Percentiles rank a stretch among this genome's conserved stretches.
phyloP scores from a whole-genome alignment of 2,888 invertebrate species.

The Aspidiotus rigidus region DNA sequence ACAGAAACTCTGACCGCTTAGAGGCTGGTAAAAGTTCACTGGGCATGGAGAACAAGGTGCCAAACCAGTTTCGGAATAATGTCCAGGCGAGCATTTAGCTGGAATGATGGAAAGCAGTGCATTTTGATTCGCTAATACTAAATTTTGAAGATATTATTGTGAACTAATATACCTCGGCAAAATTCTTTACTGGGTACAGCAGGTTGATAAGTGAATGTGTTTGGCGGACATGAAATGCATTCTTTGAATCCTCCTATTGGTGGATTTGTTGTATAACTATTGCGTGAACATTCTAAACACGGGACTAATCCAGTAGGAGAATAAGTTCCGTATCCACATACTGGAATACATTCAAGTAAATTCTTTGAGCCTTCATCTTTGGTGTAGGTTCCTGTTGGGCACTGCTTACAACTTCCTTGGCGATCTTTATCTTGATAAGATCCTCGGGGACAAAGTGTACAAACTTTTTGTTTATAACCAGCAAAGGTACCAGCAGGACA shows the following conservation, averaged over 20 bases:
- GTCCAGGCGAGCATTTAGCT: constrained; percentile 79
- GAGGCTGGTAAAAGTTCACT: constrained; percentile 79
- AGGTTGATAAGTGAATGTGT: constrained; percentile 82
- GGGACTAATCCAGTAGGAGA: constrained; percentile 89
- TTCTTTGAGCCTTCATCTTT: constrained; percentile 77
- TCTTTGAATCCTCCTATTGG: constrained; percentile 86
- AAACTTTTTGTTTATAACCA: constrained; percentile 78
- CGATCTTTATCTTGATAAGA: constrained; percentile 87
- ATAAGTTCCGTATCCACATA: constrained; percentile 92
- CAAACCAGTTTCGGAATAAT: constrained; percentile 84
- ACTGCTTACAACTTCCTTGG: constrained; percentile 80
- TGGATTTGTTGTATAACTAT: constrained; percentile 79
- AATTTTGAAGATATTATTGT: neutral
- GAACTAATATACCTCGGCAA: constrained; percentile 51
- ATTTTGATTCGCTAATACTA: constrained; percentile 11
- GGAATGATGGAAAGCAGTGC: constrained; percentile 24
- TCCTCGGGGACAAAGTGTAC: constrained; percentile 83
- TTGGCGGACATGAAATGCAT: constrained; percentile 84
- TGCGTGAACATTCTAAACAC: constrained; percentile 86
- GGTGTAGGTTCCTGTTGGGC: constrained; percentile 88
- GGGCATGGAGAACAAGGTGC: constrained; percentile 91
- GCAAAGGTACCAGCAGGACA: constrained; percentile 96
- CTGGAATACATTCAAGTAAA: constrained; percentile 77
- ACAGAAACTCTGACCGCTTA: constrained; percentile 74
- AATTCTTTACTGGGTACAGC: constrained; percentile 73